Evolutionary conservation across 2,888 invertebrate genomes (phyloP), one percentile per base, ranked within the genome.

Genomic region (Asteroscopus sphinx): DNA sequence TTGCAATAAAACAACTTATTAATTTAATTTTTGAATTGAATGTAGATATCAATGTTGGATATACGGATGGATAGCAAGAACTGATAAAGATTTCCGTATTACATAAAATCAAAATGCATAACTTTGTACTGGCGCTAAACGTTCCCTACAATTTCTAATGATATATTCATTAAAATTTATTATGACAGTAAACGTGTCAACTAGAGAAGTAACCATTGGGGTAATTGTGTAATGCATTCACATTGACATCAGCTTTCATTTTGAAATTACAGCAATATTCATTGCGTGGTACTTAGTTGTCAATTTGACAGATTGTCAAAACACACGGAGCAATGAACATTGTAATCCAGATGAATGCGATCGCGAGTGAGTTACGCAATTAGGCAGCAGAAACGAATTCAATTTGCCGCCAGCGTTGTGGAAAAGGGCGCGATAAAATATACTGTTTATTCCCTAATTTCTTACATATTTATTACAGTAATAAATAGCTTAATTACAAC

Each of bases 401-500:
- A 26, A 30, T 44, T 33, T 15, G 1, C 30, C 8, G 9, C 11
- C 5, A 17, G n/a, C 21, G 11, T 11, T n/a, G 32, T 21, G 4
- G 7, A 30, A 48, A 53, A 65, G 16, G 54, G 37, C 17, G 32
- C 13, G 15, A 25, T 30, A 51, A 46, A 66, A 55, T 5, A 39
- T 11, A 15, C 17, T 32, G n/a, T 65, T 36, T 54, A 53, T 37
- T 25, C n/a, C 3, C 6, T 42, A 16, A 53, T 53, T 41, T 40
- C 15, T 25, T 7, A 30, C 1, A 40, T 66, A 52, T 48, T 58
- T 45, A 46, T 46, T 40, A 5, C 33, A 26, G 16, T 37, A 12
- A 44, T 68, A 55, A 61, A 47, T 42, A 17, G 9, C 21, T 13
- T 39, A 33, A 72, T 71, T 60, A 62, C 17, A 28, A 21, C 11